Percentiles rank a stretch among this genome's conserved stretches.
These are phyloP conservation scores for Alitta virens DNA, from an alignment of 2,888 invertebrate species.

Conservation along the genomic window DNA sequence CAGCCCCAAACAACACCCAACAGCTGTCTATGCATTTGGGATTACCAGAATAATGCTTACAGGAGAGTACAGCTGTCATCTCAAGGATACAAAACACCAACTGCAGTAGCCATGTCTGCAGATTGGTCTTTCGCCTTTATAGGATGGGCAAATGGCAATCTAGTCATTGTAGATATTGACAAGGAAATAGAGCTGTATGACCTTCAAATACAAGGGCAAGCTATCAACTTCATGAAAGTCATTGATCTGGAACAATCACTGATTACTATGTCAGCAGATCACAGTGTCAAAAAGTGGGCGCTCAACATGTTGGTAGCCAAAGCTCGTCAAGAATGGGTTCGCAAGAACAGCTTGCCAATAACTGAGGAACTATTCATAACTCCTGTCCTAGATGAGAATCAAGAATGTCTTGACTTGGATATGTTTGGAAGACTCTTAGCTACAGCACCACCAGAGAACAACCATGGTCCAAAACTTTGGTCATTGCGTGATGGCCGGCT, in stretches of 20 bases:
- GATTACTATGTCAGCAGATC: conserved; percentile 7
- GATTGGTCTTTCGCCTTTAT: background rate
- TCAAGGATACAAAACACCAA: background rate
- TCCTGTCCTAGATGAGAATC: background rate
- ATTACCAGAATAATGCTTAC: background rate
- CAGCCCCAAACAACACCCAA: background rate
- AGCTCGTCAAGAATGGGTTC: background rate
- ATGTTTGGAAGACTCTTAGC: background rate
- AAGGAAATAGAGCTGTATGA: background rate
- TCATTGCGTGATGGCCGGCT: conserved; percentile 7
- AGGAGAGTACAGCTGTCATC: background rate
- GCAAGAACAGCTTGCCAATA: background rate
- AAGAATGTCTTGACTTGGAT: background rate
- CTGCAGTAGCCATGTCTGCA: background rate
- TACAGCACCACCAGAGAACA: background rate
- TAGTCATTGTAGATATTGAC: conserved; percentile 14
- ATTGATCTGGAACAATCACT: conserved; percentile 3
- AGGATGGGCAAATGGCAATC: conserved; percentile 9
- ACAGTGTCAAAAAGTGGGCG: background rate
- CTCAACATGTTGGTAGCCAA: background rate
- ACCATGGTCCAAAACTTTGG: conserved; percentile 21
- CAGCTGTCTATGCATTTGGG: background rate
- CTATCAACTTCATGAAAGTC: conserved; percentile 9
- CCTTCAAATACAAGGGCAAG: conserved; percentile 17
- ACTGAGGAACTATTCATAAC: background rate